Percentiles rank a stretch among this genome's conserved stretches.
These are phyloP conservation scores for Halocynthia roretzi DNA, from an alignment of 23 tunicate species.

Conservation along the genomic window DNA sequence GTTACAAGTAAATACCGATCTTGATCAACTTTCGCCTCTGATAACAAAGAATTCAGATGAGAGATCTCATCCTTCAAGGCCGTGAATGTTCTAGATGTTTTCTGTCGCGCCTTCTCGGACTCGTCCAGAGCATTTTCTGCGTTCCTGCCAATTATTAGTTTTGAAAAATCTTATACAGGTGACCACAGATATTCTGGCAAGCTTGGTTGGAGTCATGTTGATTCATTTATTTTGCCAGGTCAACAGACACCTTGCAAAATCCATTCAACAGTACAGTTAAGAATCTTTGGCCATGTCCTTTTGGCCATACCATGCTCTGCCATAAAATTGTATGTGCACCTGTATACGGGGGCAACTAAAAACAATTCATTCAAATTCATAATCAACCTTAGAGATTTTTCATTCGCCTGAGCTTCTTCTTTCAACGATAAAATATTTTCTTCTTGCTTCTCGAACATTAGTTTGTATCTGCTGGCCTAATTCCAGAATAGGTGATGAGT, in stretches of 20 bases:
- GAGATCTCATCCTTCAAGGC: conserved; percentile 16
- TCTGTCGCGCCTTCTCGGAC: conserved; percentile 17
- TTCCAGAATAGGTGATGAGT: no score
- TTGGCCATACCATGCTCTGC: no score
- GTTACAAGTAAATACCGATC: neutral
- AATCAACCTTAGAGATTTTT: conserved; percentile 34
- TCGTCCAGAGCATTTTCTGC: conserved; percentile 30
- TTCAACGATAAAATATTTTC: conserved; percentile 23
- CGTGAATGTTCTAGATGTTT: conserved; percentile 1
- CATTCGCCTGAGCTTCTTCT: conserved; percentile 43
- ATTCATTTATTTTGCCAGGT: no score
- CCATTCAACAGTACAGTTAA: no score
- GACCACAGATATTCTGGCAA: no score
- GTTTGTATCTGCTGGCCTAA: neutral
- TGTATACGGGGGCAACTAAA: no score
- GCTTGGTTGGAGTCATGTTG: no score
- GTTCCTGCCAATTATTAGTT: neutral
- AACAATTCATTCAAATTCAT: no score
- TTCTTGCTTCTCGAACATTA: neutral
- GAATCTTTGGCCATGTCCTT: no score
- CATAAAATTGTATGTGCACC: no score
- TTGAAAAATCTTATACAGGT: no score
- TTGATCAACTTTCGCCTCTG: conserved; percentile 18
- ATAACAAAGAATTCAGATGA: conserved; percentile 3
- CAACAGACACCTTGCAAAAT: no score